Conservation (phyloP, 2,113 vertebrate species). For the Myotis yumanensis region DNA sequence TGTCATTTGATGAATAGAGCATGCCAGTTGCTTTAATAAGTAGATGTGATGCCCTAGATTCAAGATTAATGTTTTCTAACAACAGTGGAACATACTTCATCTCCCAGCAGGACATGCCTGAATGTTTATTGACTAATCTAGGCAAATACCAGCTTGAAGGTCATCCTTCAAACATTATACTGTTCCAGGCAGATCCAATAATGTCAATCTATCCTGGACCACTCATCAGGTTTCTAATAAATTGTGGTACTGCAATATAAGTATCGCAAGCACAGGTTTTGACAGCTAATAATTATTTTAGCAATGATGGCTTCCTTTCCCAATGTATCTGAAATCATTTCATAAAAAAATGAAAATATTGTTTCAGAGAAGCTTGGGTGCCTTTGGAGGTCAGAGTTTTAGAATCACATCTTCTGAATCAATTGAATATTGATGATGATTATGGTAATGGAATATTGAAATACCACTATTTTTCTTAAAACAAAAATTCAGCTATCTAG, state of each 20-base stretch:
- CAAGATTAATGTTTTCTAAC: slow-evolving; percentile 44
- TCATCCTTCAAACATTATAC: slow-evolving; percentile 23
- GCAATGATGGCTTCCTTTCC: background rate
- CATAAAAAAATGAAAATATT: slow-evolving; percentile 24
- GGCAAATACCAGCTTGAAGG: slow-evolving; percentile 49
- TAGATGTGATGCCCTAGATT: background rate
- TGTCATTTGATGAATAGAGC: slow-evolving; percentile 1
- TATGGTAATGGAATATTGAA: background rate
- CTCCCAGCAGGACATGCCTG: background rate
- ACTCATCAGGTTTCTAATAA: background rate
- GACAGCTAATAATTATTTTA: slow-evolving; percentile 36
- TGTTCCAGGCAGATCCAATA: background rate
- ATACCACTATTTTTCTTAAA: background rate
- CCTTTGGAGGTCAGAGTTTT: background rate
- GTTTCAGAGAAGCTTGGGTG: background rate
- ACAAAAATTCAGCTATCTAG: background rate
- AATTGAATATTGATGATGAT: background rate
- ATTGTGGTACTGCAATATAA: background rate
- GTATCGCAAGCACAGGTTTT: background rate
- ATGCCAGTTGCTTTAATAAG: background rate
- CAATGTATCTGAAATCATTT: background rate
- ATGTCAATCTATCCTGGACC: background rate
- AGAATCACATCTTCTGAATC: background rate
- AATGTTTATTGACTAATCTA: slow-evolving; percentile 5
- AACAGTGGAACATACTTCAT: slow-evolving; percentile 24